A percentile compares a stretch with the other conserved stretches of the same genome.
Conservation (phyloP, 1,140 invertebrate genomes). For the Drosophila biarmipes region DNA sequence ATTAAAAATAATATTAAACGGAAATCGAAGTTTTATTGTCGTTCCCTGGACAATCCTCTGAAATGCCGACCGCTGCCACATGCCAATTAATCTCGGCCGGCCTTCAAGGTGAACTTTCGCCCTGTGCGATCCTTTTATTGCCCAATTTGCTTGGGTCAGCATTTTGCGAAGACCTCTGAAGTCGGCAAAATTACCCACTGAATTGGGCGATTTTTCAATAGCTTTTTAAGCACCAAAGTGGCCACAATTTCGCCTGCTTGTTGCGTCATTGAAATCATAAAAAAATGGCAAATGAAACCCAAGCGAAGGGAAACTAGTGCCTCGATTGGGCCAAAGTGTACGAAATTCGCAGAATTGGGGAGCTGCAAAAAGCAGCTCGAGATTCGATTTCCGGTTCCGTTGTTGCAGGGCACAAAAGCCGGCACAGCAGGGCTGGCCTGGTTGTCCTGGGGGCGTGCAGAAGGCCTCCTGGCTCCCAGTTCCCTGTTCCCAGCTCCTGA, state of each 20-base stretch:
- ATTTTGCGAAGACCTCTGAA: slow-evolving; percentile 32
- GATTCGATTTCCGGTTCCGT: slow-evolving; percentile 82
- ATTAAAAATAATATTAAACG: slow-evolving; percentile 82
- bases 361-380: slow-evolving; percentile 62
- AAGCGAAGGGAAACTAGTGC: slow-evolving; percentile 35
- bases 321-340: slow-evolving; percentile 47
- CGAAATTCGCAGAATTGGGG: slow-evolving; percentile 50
- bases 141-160: slow-evolving; percentile 66
- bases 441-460: slow-evolving; percentile 38
- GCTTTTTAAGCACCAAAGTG: slow-evolving; percentile 76
- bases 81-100: slow-evolving; percentile 70
- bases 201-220: slow-evolving; percentile 61
- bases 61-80: slow-evolving; percentile 20
- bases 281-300: slow-evolving; percentile 24
- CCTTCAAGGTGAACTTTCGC: slow-evolving; percentile 38
- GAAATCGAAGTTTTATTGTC: slow-evolving; percentile 77
- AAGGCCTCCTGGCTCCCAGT: slow-evolving; percentile 1
- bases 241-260: slow-evolving; percentile 59
- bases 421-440: slow-evolving; percentile 40
- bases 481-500: slow-evolving; percentile 3
- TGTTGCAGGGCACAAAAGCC: slow-evolving; percentile 63
- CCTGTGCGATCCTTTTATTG: slow-evolving; percentile 18
- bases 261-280: slow-evolving; percentile 49
- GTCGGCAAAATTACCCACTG: slow-evolving; percentile 68
- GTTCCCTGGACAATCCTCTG: slow-evolving; percentile 20